These are phyloP conservation scores for Rhynchotus rufescens DNA, from an alignment of 2,797 vertebrate species.

Conservation along the genomic window DNA sequence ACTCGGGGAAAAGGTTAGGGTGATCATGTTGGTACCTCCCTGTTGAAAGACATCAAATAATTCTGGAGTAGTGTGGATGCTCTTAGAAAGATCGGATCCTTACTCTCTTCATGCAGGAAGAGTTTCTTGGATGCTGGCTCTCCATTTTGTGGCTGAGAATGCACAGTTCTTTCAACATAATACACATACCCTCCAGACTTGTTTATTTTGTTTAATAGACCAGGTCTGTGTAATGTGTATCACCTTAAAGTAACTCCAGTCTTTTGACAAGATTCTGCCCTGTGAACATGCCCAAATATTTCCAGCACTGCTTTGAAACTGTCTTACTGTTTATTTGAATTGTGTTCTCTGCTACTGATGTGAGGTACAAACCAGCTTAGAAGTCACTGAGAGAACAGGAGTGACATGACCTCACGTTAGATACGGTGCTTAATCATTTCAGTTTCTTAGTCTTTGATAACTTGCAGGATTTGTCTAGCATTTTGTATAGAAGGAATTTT, in stretches of 20 bases:
- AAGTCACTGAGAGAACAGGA: not conserved
- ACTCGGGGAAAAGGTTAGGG: not conserved
- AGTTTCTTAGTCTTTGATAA: not conserved
- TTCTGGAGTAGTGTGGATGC: not conserved
- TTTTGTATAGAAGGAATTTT: not conserved
- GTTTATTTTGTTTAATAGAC: not conserved
- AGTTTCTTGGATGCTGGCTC: not conserved
- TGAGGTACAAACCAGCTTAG: not conserved
- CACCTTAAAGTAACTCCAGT: not conserved
- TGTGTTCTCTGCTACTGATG: not conserved
- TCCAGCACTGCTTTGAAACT: not conserved
- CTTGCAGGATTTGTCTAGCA: not conserved
- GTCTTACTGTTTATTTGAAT: not conserved
- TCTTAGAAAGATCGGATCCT: not conserved
- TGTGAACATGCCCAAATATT: not conserved
- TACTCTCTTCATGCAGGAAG: not conserved
- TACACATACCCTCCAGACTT: not conserved
- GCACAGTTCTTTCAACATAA: not conserved
- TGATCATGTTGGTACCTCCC: not conserved
- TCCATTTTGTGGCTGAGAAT: not conserved
- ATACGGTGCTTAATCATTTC: not conserved
- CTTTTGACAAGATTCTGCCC: not conserved
- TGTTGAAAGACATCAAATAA: not conserved
- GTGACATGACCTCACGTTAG: not conserved
- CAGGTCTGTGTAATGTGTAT: not conserved